Evolutionary conservation across 2,113 vertebrate genomes (phyloP), one percentile per base, ranked within the genome.

Genomic region (Okapia johnstoni): DNA sequence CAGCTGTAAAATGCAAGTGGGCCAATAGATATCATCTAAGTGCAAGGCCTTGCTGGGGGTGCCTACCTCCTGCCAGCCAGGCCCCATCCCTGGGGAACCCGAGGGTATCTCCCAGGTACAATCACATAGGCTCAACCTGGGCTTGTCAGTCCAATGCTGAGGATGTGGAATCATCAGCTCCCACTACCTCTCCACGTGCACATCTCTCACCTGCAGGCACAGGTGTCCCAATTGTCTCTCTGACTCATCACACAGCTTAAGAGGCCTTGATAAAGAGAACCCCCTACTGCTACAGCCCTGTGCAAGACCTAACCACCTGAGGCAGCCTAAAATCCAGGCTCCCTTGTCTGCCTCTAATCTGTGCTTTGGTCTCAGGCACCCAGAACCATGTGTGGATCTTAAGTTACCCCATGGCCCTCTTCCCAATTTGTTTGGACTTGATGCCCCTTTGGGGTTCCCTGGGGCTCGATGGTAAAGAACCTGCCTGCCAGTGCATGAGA

Each of bases 131-230:
- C 23, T 28, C 52, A 48, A 30, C 23, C 3, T 12, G 10, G 6
- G 46, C 30, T 50, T 46, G 15, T 54, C 8, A 55, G 50, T 23
- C 76, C 76, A 17, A 6, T 13, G 15, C 57, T n/a, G 30, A 87
- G 9, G 9, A 40, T 7, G 25, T 8, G 25, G 16, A n/a, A 46
- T 28, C 13, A 16, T 36, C 55, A 57, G 83, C 17, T 77, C 63
- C 9, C 9, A 21, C 7, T 6, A 4, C 7, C 77, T 23, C 25
- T 30, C 66, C 33, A 30, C 0, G 0, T 54, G 46, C 77, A 57
- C 54, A 84, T 10, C 54, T 16, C 54, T 40, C 25, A 26, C 26
- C 85, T 33, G 46, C 30, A 16, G n/a, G n/a, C n/a, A 55, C 52
- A 40, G 52, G n/a, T 3, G 13, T 55, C 23, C 52, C 50, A 25